Evolutionary conservation across 2,113 vertebrate species (phyloP).

Genomic region (Atlantisia rogersi): DNA sequence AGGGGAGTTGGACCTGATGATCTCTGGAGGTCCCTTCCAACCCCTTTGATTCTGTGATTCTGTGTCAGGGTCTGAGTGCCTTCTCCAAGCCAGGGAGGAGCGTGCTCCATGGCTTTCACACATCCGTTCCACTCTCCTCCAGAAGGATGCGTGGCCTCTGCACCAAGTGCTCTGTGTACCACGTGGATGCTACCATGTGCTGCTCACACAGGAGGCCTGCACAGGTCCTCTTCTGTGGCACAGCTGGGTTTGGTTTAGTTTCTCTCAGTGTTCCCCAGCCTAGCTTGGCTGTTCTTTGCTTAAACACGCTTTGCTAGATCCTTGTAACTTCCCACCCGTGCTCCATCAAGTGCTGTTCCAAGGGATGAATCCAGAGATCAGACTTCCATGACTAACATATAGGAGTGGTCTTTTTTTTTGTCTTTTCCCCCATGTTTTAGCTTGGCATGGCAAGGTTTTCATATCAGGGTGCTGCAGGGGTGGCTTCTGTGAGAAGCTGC

Average conservation of each 20-base stretch:
- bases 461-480: no score
- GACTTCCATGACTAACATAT: neutral
- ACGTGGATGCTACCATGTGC: accelerated
- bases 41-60: no score
- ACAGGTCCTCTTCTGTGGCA: neutral
- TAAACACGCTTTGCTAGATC: neutral
- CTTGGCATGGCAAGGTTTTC: no score
- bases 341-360: neutral
- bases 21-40: no score
- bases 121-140: neutral
- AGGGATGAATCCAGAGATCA: neutral
- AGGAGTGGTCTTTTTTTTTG: neutral
- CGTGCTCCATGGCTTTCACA: neutral
- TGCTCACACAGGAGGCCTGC: neutral
- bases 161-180: neutral
- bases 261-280: neutral
- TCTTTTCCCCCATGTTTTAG: neutral
- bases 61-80: neutral
- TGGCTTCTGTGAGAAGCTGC: no score
- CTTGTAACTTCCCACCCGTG: neutral
- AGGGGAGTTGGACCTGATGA: no score
- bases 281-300: neutral
- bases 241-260: neutral
- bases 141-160: neutral
- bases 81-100: neutral